Conservation (phyloP, 1,140 invertebrate species). For the Cyclargus thomasi region DNA sequence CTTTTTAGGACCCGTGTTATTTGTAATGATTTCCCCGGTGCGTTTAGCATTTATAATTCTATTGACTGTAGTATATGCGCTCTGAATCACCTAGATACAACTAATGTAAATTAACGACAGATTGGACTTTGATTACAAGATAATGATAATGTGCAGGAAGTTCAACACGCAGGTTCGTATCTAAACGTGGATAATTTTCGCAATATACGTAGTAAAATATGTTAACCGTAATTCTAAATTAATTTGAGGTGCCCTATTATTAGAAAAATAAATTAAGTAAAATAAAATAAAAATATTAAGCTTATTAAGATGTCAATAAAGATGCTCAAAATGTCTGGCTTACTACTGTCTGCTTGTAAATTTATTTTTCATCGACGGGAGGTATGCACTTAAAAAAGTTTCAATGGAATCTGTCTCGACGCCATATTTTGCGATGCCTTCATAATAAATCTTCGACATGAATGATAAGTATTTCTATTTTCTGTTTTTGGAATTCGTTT, state of each 20-base stretch:
- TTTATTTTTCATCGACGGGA: slow-evolving; percentile 10
- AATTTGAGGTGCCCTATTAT: too few relatives aligned
- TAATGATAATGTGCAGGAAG: not conserved
- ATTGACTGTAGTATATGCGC: not conserved
- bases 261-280: not conserved
- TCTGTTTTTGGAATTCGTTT: slow-evolving; percentile 4
- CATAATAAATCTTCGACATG: slow-evolving; percentile 10
- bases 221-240: too few relatives aligned
- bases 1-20: not conserved
- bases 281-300: not conserved
- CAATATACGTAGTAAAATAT: too few relatives aligned
- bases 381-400: slow-evolving; percentile 15
- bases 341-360: slow-evolving; percentile 9
- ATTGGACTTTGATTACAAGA: not conserved
- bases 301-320: slow-evolving; percentile 6
- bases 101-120: not conserved
- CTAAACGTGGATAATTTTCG: too few relatives aligned
- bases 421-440: slow-evolving; percentile 12
- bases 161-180: not conserved
- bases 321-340: slow-evolving; percentile 7
- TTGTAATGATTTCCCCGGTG: too few relatives aligned
- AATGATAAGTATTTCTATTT: not conserved
- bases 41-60: too few relatives aligned
- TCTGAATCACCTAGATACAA: not conserved
- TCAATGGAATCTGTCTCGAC: slow-evolving; percentile 13